Evolutionary conservation across 1,140 invertebrate genomes (phyloP), one percentile per base, ranked within the genome.

Genomic region (Dermatophagoides farinae): DNA sequence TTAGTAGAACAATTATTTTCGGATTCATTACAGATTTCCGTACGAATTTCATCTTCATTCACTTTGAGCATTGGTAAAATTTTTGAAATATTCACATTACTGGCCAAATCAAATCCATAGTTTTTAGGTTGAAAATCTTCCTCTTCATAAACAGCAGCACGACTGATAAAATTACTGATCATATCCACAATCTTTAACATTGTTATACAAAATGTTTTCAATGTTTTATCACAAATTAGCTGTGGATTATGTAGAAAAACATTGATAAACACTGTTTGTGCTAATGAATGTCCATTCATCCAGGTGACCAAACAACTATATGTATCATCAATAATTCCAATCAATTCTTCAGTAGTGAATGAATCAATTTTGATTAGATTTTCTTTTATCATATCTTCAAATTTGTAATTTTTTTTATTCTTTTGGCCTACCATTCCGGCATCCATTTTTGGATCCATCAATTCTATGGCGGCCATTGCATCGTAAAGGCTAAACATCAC

Each of bases 361-460:
- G 84, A 79, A 64, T 84, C 80, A 49, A 95, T 73, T 73, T 89
- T 89, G 31, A 96, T 71, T 64, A 79, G 77, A 9, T 82, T 82
- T 66, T 78, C 77, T 40, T 63, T 58, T 4, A 67, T 20, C 18
- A 64, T 57, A 61, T 68, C 60, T 46, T 65, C 62, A 61, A 96
- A 89, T 57, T 82, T 89, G n/a, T 88, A 78, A 40, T 88, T 81
- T 71, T 86, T 31, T 67, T 84, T 81, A 67, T 70, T 66, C 68
- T 85, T 77, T 73, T 96, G 95, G 70, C 89, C 93, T 65, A 90
- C 72, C 90, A 97, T 96, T 23, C 92, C 92, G 46, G 90, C 90
- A 78, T 97, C 93, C 93, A 97, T 97, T 78, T 97, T 97, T 0
- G 91, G 90, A 74, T 97, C 92, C 92, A 97, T 97, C 87, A 97